A percentile compares a stretch with the other conserved stretches of the same genome.
phyloP scores from a whole-genome alignment of 2,113 vertebrate genomes.

The Otocyon megalotis region DNA sequence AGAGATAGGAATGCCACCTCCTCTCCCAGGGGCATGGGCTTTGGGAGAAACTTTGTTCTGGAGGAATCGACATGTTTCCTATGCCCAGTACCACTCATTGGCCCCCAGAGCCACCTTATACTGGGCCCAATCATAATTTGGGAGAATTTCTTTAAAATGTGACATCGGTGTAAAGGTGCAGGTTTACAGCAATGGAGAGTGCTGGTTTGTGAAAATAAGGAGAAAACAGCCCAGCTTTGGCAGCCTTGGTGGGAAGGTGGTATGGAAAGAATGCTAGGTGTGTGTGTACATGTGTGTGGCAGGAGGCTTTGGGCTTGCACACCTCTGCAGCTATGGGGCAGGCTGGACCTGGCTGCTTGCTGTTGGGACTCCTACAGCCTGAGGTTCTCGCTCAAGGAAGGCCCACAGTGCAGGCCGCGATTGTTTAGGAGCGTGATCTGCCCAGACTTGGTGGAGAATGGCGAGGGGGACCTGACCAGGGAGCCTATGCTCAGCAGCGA shows the following conservation, averaged over 20 bases:
- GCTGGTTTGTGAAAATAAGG: not conserved
- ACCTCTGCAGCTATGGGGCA: not conserved
- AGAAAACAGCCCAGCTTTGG: not conserved
- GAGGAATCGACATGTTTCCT: not conserved
- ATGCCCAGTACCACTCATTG: not conserved
- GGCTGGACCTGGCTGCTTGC: not conserved
- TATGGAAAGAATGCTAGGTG: not conserved
- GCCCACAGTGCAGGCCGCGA: not conserved
- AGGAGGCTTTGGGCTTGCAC: not conserved
- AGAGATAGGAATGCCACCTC: not conserved
- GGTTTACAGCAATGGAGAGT: not conserved
- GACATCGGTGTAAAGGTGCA: not conserved
- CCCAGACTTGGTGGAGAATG: not conserved
- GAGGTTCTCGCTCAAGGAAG: not conserved
- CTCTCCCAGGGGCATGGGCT: not conserved
- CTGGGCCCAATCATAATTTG: not conserved
- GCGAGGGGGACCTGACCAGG: not conserved
- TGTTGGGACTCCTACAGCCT: not conserved
- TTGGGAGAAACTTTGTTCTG: not conserved
- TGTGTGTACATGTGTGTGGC: not conserved
- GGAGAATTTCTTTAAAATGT: not conserved
- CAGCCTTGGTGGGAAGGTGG: not conserved
- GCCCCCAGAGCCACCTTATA: not conserved
- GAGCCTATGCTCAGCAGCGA: slow-evolving; percentile 72
- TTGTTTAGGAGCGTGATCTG: not conserved